Percentiles rank a stretch among this genome's conserved stretches.
phyloP scores from a whole-genome alignment of 2,113 vertebrate species.

The Anolis sagrei region DNA sequence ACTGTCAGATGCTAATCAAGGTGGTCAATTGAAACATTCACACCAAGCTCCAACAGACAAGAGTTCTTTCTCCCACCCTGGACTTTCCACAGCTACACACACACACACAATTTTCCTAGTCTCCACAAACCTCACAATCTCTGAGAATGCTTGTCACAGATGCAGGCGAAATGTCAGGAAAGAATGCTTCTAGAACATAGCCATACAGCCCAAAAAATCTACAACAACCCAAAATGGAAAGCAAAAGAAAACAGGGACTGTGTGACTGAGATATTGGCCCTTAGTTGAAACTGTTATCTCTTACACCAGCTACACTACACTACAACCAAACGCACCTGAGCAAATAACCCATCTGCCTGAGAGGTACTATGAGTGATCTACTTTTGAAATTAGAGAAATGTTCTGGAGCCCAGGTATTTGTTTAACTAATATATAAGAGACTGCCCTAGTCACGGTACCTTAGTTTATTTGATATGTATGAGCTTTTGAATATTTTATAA shows the following conservation, averaged over 20 bases:
- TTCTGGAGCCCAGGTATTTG: slow-evolving; percentile 53
- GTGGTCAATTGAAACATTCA: no score
- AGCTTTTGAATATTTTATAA: slow-evolving; percentile 74
- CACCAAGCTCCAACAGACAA: no score
- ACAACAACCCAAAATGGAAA: no score
- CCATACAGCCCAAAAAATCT: no score
- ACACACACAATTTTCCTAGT: no score
- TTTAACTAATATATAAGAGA: slow-evolving; percentile 44
- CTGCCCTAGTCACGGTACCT: slow-evolving; percentile 66
- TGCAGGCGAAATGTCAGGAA: no score
- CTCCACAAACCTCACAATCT: no score
- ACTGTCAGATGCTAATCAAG: no score
- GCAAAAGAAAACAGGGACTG: not conserved
- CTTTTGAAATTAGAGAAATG: slow-evolving; percentile 28
- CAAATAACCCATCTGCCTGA: slow-evolving; percentile 41
- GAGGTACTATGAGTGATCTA: slow-evolving; percentile 16
- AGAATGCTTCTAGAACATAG: no score
- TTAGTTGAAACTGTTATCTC: slow-evolving; percentile 33
- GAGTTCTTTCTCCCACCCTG: no score
- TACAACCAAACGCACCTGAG: slow-evolving; percentile 1
- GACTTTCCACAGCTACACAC: no score
- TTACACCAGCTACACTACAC: slow-evolving; percentile 33
- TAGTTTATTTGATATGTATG: slow-evolving; percentile 70
- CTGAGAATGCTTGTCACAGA: no score
- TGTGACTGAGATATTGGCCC: slow-evolving; percentile 1